Evolutionary conservation across 2,797 vertebrate genomes (phyloP).

Genomic region (Percopsis omiscomaycus): DNA sequence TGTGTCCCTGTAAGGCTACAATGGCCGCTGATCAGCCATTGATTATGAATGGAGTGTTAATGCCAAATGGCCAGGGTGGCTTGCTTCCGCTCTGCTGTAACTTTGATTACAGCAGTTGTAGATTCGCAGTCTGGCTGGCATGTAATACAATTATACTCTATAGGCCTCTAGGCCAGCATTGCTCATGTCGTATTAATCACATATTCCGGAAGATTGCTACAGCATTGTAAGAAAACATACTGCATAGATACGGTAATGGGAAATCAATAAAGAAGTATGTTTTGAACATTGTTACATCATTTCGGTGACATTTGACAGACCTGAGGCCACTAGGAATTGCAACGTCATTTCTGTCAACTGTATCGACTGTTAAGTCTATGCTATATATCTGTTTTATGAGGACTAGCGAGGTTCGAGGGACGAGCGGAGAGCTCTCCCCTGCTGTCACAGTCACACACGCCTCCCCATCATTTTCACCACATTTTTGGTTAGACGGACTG

Average conservation of each 20-base stretch:
- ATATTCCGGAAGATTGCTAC: too few relatives aligned
- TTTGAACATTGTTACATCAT: slow-evolving; percentile 5
- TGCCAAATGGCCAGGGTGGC: not conserved
- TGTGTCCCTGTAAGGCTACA: slow-evolving; percentile 36
- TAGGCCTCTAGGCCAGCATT: too few relatives aligned
- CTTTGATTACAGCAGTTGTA: not conserved
- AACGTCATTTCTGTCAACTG: slow-evolving; percentile 18
- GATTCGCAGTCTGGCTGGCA: not conserved
- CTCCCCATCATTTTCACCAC: slow-evolving; percentile 16
- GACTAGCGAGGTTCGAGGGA: slow-evolving; percentile 25
- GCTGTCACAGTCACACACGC: slow-evolving; percentile 19
- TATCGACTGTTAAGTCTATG: not conserved
- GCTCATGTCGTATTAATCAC: too few relatives aligned
- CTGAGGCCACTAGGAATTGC: slow-evolving; percentile 41
- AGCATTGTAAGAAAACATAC: too few relatives aligned
- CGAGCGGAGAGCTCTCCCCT: slow-evolving; percentile 14
- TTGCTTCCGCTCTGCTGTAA: slow-evolving; percentile 7
- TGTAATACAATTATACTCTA: too few relatives aligned
- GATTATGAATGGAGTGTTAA: slow-evolving; percentile 25
- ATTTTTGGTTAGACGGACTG: slow-evolving; percentile 6
- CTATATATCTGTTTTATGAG: slow-evolving; percentile 25
- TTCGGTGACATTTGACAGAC: slow-evolving; percentile 39
- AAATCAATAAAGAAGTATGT: too few relatives aligned
- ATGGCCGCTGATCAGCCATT: slow-evolving; percentile 32
- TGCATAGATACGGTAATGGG: too few relatives aligned